Evolutionary conservation across 2,888 invertebrate genomes (phyloP), one percentile per base, ranked within the genome.

Genomic region (Scrobipalpa atriplicella): DNA sequence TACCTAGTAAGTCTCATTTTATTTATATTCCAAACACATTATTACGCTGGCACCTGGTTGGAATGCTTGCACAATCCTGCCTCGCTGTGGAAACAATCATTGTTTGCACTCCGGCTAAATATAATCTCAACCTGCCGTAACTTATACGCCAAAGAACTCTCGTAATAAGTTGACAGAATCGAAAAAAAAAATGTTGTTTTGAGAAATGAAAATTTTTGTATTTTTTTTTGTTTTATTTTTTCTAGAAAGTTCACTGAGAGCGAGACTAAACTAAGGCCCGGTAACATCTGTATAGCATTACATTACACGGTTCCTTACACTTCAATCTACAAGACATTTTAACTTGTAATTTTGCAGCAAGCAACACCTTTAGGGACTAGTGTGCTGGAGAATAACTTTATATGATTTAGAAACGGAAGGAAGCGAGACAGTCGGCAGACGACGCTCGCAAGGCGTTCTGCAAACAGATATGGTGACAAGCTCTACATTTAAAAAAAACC

Each of bases 1-100:
- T 29, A 29, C 29, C 2, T 5, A 29, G 29, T 29, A 3, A 6
- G 19, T 19, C 70, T 72, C 72, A 72, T 76, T 80, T 77, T 82
- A 83, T 84, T 84, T 81, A 80, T 84, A 84, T 83, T 82, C 82
- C 66, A 63, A 68, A 72, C 73, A 75, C 79, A 78, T 67, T 69
- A 72, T 67, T 64, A 62, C 36, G 43, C 62, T 71, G 73, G 75
- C 81, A 82, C 83, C 81, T 82, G 78, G 73, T 70, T 72, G 68
- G 70, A 73, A 71, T 72, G 73, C 72, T 74, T 75, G 72, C 74
- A 74, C 75, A 75, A 73, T 67, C 70, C 66, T 77, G 72, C 77
- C 77, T 73, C 72, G 74, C 65, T 69, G 67, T 63, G 29, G 47
- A 51, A 62, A 64, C 66, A 66, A 68, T 70, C 64, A 67, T 60